Evolutionary conservation across 1,140 invertebrate species (phyloP), one percentile per base, ranked within the genome.

Genomic region (Batillaria attramentaria): DNA sequence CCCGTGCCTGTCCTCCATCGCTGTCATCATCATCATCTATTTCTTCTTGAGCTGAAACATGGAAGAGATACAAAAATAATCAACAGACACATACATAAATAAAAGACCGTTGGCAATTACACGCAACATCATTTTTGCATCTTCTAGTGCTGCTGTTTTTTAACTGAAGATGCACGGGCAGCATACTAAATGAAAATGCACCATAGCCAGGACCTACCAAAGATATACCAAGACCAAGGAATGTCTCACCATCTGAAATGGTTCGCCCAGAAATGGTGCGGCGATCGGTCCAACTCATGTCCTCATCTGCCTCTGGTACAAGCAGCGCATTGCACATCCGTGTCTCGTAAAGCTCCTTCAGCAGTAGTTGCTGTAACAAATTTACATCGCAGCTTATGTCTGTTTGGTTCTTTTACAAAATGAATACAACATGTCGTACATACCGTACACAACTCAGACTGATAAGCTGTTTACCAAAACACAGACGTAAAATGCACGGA

Each of bases 341-440:
- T 1, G 94, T 95, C 79, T 95, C 93, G 87, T 95, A 92, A 37
- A 96, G 90, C 80, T 93, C 93, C 85, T 94, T 93, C 0, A 96
- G 89, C 13, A 96, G 88, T 57, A 96, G 87, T 79, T 93, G 83
- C 89, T 91, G 81, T 10, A 78, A 78, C 74, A 5, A 68, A 69
- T n/a, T n/a, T n/a, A n/a, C n/a, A n/a, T n/a, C n/a, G n/a, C n/a
- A n/a, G n/a, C n/a, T n/a, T n/a, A n/a, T n/a, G n/a, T n/a, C n/a
- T n/a, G n/a, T n/a, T n/a, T n/a, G n/a, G n/a, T n/a, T n/a, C n/a
- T n/a, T n/a, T n/a, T n/a, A n/a, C n/a, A n/a, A n/a, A n/a, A n/a
- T n/a, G n/a, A n/a, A n/a, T n/a, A n/a, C n/a, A n/a, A n/a, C n/a
- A n/a, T n/a, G n/a, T n/a, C n/a, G n/a, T n/a, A n/a, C n/a, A n/a